phyloP scores from a whole-genome alignment of 2,888 invertebrate species.

The Hyposoter didymator region DNA sequence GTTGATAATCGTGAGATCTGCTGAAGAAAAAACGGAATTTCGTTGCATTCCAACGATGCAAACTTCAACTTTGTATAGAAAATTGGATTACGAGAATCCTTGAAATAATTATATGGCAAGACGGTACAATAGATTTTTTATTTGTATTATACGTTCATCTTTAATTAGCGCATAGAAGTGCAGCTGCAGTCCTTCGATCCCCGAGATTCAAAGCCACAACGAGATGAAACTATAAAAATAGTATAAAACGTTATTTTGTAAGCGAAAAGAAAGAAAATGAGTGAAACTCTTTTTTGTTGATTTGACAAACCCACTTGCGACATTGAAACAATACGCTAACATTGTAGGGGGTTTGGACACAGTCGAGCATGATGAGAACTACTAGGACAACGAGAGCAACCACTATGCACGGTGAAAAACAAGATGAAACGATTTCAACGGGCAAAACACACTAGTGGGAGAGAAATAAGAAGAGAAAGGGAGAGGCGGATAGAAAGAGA shows the following conservation, averaged over 20 bases:
- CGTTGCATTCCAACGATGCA: no score
- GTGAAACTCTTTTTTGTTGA: conserved; percentile 6
- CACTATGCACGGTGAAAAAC: conserved; percentile 52
- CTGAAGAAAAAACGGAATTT: no score
- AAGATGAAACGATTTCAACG: conserved; percentile 63
- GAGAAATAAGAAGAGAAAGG: conserved; percentile 50
- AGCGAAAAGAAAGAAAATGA: background rate
- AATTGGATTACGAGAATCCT: no score
- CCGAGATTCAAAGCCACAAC: background rate
- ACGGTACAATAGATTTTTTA: background rate
- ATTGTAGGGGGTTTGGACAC: conserved; percentile 1
- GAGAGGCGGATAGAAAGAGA: conserved; percentile 52
- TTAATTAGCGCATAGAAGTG: background rate
- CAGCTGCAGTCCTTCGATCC: background rate
- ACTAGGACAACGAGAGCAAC: conserved; percentile 49
- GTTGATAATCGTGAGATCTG: no score
- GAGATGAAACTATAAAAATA: conserved; percentile 21
- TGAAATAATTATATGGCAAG: background rate
- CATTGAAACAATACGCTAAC: conserved; percentile 46
- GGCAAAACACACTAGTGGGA: conserved; percentile 29
- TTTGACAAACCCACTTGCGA: conserved; percentile 49
- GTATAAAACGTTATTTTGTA: background rate
- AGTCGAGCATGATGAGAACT: background rate
- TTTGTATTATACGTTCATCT: background rate
- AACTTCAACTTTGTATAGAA: no score